Evolutionary conservation across 2,888 invertebrate species (phyloP).

Genomic region (Isotomurus palustris): DNA sequence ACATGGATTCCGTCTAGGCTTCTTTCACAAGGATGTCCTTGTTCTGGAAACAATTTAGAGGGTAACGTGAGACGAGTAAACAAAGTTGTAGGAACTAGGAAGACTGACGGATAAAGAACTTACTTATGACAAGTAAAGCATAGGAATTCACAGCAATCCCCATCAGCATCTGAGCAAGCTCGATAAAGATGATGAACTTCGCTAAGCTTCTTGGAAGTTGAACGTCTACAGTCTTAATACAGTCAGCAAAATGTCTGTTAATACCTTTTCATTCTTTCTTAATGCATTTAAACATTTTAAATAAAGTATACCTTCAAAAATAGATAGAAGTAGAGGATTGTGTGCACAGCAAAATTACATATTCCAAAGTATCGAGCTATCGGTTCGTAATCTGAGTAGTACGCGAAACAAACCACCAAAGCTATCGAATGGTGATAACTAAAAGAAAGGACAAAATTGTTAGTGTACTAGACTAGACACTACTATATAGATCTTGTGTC

Average conservation of each 20-base stretch:
- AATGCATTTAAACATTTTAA: neutral
- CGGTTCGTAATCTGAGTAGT: slow-evolving; percentile 78
- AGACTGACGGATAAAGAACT: neutral
- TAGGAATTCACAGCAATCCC: slow-evolving; percentile 87
- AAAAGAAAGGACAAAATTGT: neutral
- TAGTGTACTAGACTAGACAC: neutral
- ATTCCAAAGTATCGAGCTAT: slow-evolving; percentile 90
- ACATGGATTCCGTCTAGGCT: slow-evolving; percentile 20
- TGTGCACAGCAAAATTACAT: slow-evolving; percentile 90
- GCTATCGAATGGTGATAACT: slow-evolving; percentile 90
- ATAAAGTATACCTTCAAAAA: slow-evolving; percentile 56
- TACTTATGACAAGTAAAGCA: slow-evolving; percentile 66
- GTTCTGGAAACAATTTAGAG: slow-evolving; percentile 10
- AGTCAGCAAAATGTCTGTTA: neutral
- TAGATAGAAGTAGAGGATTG: slow-evolving; percentile 88
- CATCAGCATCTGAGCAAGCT: slow-evolving; percentile 88
- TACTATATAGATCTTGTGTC: neutral
- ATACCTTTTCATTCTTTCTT: neutral
- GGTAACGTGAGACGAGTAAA: neutral
- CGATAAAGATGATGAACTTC: slow-evolving; percentile 86
- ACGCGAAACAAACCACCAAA: slow-evolving; percentile 88
- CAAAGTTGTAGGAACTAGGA: neutral
- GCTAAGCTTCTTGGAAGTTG: slow-evolving; percentile 76
- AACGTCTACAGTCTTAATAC: slow-evolving; percentile 69
- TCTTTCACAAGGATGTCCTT: slow-evolving; percentile 20